Evolutionary conservation across 1,140 invertebrate species (phyloP).

Genomic region (Hycleus phaleratus): DNA sequence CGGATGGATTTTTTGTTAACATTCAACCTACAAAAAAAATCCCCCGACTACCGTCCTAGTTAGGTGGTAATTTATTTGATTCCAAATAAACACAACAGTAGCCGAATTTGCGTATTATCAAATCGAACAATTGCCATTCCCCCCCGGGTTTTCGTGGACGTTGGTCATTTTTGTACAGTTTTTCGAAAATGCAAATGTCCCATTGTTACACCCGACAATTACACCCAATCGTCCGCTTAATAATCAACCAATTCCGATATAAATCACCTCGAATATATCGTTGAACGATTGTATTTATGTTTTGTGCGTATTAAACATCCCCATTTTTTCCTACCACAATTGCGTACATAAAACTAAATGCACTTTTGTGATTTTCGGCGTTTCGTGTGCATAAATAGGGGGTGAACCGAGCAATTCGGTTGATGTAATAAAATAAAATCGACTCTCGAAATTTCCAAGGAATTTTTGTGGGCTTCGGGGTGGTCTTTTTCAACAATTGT

Average conservation of each 20-base stretch:
- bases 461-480: too few relatives aligned
- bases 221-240: too few relatives aligned
- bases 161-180: constrained; percentile 7
- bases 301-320: constrained; percentile 17
- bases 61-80: constrained; percentile 3
- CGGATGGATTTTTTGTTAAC: constrained; percentile 1
- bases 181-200: constrained; percentile 10
- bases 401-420: too few relatives aligned
- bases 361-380: constrained; percentile 18
- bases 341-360: constrained; percentile 19
- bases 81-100: not conserved
- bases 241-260: too few relatives aligned
- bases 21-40: not conserved
- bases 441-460: too few relatives aligned
- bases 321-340: constrained; percentile 20
- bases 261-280: too few relatives aligned
- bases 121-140: too few relatives aligned
- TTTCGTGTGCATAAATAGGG: not conserved
- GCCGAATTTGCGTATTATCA: too few relatives aligned
- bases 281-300: constrained; percentile 5
- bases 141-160: not conserved
- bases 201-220: not conserved
- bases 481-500: too few relatives aligned
- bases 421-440: too few relatives aligned
- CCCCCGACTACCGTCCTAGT: too few relatives aligned